Percentiles rank a stretch among this genome's conserved stretches.
These are phyloP conservation scores for Lutra lutra DNA, from an alignment of 2,797 vertebrate species.

Conservation along the genomic window DNA sequence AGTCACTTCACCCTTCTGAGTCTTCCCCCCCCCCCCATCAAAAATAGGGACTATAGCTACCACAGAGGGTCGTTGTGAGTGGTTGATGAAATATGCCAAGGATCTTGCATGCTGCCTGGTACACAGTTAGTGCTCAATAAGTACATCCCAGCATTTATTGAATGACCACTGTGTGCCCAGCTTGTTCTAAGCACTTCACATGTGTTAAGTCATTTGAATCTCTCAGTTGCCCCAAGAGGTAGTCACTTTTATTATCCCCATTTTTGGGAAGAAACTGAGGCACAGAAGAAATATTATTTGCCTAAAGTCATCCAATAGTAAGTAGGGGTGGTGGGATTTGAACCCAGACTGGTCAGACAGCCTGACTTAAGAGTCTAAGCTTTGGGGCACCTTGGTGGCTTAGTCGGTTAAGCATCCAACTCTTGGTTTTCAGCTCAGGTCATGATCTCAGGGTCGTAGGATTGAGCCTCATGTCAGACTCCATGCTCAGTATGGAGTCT, in stretches of 20 bases:
- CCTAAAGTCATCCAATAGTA: background rate
- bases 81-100: background rate
- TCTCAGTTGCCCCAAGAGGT: background rate
- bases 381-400: background rate
- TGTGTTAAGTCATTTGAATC: background rate
- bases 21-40: background rate
- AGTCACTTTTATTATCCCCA: background rate
- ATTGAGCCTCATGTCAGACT: too few relatives aligned
- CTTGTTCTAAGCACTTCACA: background rate
- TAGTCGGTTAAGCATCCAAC: background rate
- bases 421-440: background rate
- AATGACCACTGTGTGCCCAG: background rate
- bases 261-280: constrained; percentile 29
- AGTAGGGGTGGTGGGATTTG: background rate
- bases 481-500: background rate
- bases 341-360: background rate
- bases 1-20: background rate
- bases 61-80: background rate
- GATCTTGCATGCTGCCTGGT: background rate
- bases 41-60: background rate
- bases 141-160: too few relatives aligned
- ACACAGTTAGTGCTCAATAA: background rate
- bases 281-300: background rate
- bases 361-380: background rate
- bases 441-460: background rate